phyloP scores from a whole-genome alignment of 2,113 vertebrate genomes.

The Cyanoramphus novaezelandiae region DNA sequence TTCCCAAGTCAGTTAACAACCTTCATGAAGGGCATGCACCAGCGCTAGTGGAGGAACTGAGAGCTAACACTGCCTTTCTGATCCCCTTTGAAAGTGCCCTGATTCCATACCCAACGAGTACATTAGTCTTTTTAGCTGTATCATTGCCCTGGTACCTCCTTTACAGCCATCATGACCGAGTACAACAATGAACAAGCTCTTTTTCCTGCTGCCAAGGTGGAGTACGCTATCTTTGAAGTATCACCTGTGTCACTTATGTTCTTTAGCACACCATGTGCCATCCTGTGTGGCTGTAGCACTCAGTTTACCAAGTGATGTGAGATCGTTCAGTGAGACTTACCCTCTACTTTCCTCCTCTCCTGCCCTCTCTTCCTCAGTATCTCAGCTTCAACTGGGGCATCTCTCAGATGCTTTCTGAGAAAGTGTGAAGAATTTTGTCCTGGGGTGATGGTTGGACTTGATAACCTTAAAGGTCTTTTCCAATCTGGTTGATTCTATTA shows the following conservation, averaged over 20 bases:
- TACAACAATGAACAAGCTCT: background rate
- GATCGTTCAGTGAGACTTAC: background rate
- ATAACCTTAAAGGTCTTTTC: background rate
- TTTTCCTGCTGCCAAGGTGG: background rate
- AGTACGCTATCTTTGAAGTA: background rate
- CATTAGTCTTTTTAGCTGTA: background rate
- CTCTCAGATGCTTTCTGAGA: background rate
- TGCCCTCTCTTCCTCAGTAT: background rate
- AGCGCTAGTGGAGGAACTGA: background rate
- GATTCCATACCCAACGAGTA: background rate
- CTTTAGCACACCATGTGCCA: background rate
- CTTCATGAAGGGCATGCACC: background rate
- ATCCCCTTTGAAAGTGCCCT: background rate
- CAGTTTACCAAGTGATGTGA: background rate
- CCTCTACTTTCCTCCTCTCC: background rate
- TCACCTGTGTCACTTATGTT: too few species aligned
- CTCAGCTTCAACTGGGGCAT: background rate
- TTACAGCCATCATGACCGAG: accelerated
- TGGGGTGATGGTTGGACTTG: background rate
- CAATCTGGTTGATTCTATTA: background rate
- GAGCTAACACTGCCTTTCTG: background rate
- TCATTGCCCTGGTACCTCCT: background rate
- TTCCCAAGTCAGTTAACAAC: background rate
- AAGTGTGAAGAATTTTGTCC: background rate
- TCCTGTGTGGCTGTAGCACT: background rate